Base-by-base conservation (phyloP, 2,113 vertebrate genomes). In the Peromyscus polionotus region DNA sequence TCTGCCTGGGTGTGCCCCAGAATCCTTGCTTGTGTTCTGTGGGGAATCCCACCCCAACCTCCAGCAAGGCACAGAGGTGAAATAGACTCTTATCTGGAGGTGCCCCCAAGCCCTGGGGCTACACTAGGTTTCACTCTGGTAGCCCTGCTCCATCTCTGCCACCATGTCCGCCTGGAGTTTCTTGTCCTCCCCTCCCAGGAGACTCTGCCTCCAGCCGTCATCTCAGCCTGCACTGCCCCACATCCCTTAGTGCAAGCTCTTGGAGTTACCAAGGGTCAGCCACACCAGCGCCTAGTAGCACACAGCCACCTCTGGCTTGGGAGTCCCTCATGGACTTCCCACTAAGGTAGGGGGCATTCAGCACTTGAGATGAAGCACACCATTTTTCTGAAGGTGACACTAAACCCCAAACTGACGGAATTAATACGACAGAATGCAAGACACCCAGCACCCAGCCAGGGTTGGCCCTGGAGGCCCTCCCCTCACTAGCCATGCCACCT, bases 401-500 rank as follows among this genome's bases (percentile, higher is more conserved):
- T 28, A 72, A n/a, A 54, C 65, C 65, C 65, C 54, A 72, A 72
- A 72, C n/a, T 72, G 17, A 39, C 16, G n/a, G 19, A 33, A 36
- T 36, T 68, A 48, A 14, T 33, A 48, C 3, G 14, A 39, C 51
- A 63, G 31, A 48, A 45, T 0, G 1, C 59, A 51, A 48, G 48
- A 4, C 57, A 5, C 14, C 6, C 24, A 0, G 54, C 36, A 7
- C 57, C 9, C n/a, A 1, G 61, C 83, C 70, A 77, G 48, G 5
- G 3, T 39, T 42, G 2, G 22, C 59, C 61, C 73, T 63, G 28
- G 0, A 19, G 22, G n/a, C 28, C 45, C 12, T 1, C 1, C 28
- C 61, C 61, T 10, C 26, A 28, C 26, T 36, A 14, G 11, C 36
- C 3, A 2, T 12, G 90, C 80, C 97, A 96, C 54, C 97, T 97